Base-by-base conservation (phyloP, 53 echinoderm and acorn worm genomes). In the Echinarachnius parma region DNA sequence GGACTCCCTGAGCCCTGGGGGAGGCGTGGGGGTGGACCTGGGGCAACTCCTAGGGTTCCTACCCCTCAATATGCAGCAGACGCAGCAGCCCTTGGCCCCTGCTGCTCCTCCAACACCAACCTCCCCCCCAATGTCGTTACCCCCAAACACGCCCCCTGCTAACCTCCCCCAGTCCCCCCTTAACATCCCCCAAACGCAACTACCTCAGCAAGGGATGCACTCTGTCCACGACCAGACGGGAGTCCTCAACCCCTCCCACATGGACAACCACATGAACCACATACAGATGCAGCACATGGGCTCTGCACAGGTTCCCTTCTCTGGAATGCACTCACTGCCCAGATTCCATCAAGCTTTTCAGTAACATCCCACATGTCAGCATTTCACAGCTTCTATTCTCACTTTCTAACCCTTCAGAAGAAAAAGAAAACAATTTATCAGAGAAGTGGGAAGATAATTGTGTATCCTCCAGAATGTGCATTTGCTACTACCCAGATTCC, bases 341-440 rank as follows among this genome's bases (percentile, higher is more conserved):
- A 75, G 88, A 45, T 96, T 98, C 55, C 98, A 98, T 59, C 98
- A 98, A 75, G 98, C 91, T 66, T 98, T 98, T 65, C 98, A 98
- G 82, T 92, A 77, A 90, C 31, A n/a, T n/a, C n/a, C n/a, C n/a
- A n/a, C n/a, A n/a, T n/a, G n/a, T n/a, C n/a, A n/a, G n/a, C n/a
- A n/a, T n/a, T n/a, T n/a, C n/a, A n/a, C n/a, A n/a, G n/a, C n/a
- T n/a, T n/a, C n/a, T n/a, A n/a, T n/a, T n/a, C n/a, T n/a, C n/a
- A n/a, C n/a, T n/a, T n/a, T n/a, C n/a, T n/a, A n/a, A n/a, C n/a
- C n/a, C n/a, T n/a, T n/a, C n/a, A n/a, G n/a, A n/a, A n/a, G n/a
- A n/a, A n/a, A n/a, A n/a, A n/a, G n/a, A n/a, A n/a, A n/a, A n/a
- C n/a, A n/a, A n/a, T n/a, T n/a, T n/a, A n/a, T n/a, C n/a, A n/a